Evolutionary conservation across 2,888 invertebrate genomes (phyloP), one percentile per base, ranked within the genome.

Genomic region (Platerodrilus igneus): DNA sequence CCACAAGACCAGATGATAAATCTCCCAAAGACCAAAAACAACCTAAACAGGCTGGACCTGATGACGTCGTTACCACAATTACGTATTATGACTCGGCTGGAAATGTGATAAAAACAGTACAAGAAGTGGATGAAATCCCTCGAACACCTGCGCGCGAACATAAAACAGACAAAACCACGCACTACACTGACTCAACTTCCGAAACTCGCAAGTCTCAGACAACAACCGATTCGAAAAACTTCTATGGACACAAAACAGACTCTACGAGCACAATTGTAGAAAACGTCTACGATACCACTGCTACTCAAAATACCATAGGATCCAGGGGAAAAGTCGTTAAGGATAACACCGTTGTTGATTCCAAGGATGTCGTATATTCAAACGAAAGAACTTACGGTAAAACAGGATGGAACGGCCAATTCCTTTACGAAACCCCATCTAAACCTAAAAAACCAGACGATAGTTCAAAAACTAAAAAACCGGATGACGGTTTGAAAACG

Each of bases 291-390:
- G 66, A 67, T 36, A 58, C 64, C 6, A 62, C 48, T 26, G 64
- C 67, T 16, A 56, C 62, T 7, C 67, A 67, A 48, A 67, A 66
- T 39, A 65, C 64, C 4, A 67, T 67, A 22, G 66, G 66, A 18
- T 59, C 60, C 9, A 57, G 33, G 48, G 69, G 69, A 4, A 71
- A 63, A 27, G 72, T 77, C 50, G 68, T 74, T 51, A 67, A 71
- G 56, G 73, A 73, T 52, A 58, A 70, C 37, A 38, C 38, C 2
- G 21, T 23, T 5, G n/a, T n/a, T n/a, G 44, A 44, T 27, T 44
- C 39, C 9, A 19, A 17, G 2, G 33, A 39, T 50, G 49, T 64
- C 11, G 48, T 67, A 16, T 17, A 6, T 13, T 16, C 17, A 17
- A 9, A 2, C 11, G 9, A 22, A 22, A 8, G 9, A 22, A 3